Percentiles rank a stretch among this genome's conserved stretches.
phyloP scores from a whole-genome alignment of 2,113 vertebrate species.

The Hippocampus mohnikei region DNA sequence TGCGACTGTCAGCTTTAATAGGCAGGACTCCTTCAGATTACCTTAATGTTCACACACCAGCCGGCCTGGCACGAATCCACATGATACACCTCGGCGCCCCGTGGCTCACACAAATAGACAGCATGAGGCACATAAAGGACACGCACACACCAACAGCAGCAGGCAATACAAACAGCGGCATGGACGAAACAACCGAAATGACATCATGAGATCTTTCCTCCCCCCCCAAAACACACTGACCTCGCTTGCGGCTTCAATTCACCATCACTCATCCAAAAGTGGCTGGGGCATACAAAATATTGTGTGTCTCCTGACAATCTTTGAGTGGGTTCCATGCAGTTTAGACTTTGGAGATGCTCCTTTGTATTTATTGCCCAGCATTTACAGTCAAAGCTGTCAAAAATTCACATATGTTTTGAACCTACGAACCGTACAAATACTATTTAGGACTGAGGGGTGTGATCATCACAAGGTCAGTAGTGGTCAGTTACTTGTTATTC shows the following conservation, averaged over 20 bases:
- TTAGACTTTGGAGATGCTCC: background rate
- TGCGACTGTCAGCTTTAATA: conserved; percentile 41
- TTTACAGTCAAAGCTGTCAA: background rate
- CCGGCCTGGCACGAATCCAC: conserved; percentile 30
- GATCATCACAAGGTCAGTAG: too few relatives aligned
- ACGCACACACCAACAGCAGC: conserved; percentile 10
- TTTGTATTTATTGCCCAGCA: background rate
- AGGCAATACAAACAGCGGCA: conserved; percentile 18
- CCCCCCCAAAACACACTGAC: background rate
- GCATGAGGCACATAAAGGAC: conserved; percentile 9
- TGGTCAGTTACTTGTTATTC: too few relatives aligned
- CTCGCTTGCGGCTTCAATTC: conserved; percentile 19
- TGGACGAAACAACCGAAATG: background rate
- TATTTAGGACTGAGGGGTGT: too few relatives aligned
- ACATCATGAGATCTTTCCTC: background rate
- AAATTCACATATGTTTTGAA: too few relatives aligned
- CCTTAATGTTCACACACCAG: conserved; percentile 32
- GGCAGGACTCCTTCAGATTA: conserved; percentile 38
- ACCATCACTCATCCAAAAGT: conserved; percentile 1
- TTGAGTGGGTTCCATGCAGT: background rate
- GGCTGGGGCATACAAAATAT: background rate
- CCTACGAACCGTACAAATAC: too few relatives aligned
- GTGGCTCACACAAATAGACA: conserved; percentile 16
- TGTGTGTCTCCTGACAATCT: background rate
- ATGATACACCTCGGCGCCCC: conserved; percentile 44